Conservation (phyloP, 2,888 invertebrate species). For the Epinotia brunnichana region DNA sequence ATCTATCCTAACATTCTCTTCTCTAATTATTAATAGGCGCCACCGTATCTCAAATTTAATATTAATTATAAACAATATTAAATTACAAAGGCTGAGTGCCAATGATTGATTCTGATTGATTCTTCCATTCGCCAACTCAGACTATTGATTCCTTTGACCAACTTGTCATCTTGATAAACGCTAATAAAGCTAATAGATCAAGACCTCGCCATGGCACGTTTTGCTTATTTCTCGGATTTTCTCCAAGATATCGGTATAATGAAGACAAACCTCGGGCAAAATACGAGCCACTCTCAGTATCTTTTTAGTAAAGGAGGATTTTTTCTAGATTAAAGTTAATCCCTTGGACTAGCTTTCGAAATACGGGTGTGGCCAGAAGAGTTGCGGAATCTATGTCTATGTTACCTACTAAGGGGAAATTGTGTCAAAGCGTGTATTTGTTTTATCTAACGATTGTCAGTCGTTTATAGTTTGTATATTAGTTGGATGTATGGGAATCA, state of each 20-base stretch:
- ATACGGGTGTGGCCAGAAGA: conserved; percentile 11
- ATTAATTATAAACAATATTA: no score
- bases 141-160: not conserved
- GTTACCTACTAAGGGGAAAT: no score
- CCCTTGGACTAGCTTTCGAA: conserved; percentile 8
- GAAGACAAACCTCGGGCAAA: not conserved
- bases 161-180: conserved; percentile 11
- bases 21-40: no score
- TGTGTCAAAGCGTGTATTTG: no score
- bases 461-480: no score
- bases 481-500: no score
- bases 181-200: conserved; percentile 21
- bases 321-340: conserved; percentile 27
- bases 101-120: no score
- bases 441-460: no score
- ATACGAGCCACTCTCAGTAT: conserved; percentile 4
- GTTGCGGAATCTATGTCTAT: not conserved
- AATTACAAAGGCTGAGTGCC: no score
- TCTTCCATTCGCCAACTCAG: no score
- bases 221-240: conserved; percentile 12
- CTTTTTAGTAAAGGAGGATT: not conserved
- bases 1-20: no score
- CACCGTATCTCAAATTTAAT: no score
- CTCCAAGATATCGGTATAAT: conserved; percentile 5
- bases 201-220: not conserved